Evolutionary conservation across 2,888 invertebrate genomes (phyloP).

Genomic region (Galeruca laticollis): DNA sequence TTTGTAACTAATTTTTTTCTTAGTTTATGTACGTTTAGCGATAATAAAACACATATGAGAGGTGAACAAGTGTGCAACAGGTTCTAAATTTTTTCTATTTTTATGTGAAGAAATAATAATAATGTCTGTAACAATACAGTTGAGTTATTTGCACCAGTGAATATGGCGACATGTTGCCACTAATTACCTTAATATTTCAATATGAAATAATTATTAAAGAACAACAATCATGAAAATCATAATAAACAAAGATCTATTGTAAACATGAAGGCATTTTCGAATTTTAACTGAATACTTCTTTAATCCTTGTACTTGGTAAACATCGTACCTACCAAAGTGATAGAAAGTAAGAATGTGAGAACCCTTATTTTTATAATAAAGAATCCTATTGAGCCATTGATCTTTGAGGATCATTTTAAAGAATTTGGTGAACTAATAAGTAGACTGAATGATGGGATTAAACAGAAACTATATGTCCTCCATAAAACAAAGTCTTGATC

Average conservation of each 20-base stretch:
- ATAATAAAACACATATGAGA: neutral
- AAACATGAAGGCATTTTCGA: neutral
- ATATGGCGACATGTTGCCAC: neutral
- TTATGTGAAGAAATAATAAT: conserved; percentile 5
- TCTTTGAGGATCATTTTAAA: too few relatives aligned
- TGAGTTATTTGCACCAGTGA: conserved; percentile 1
- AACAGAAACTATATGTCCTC: too few relatives aligned
- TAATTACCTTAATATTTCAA: neutral
- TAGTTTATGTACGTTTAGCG: neutral
- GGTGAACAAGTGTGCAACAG: neutral
- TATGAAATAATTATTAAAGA: neutral
- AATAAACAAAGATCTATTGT: too few relatives aligned
- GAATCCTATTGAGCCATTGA: too few relatives aligned
- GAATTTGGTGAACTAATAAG: too few relatives aligned
- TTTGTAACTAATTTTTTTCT: neutral
- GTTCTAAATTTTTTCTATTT: neutral
- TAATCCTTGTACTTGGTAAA: too few relatives aligned
- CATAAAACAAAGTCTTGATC: too few relatives aligned
- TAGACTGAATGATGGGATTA: too few relatives aligned
- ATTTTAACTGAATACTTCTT: too few relatives aligned
- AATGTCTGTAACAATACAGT: neutral
- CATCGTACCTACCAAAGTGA: too few relatives aligned
- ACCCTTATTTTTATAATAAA: too few relatives aligned
- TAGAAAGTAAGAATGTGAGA: too few relatives aligned
- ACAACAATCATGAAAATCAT: neutral